Conservation (phyloP, 2,113 vertebrate species). For the Polypterus senegalus region DNA sequence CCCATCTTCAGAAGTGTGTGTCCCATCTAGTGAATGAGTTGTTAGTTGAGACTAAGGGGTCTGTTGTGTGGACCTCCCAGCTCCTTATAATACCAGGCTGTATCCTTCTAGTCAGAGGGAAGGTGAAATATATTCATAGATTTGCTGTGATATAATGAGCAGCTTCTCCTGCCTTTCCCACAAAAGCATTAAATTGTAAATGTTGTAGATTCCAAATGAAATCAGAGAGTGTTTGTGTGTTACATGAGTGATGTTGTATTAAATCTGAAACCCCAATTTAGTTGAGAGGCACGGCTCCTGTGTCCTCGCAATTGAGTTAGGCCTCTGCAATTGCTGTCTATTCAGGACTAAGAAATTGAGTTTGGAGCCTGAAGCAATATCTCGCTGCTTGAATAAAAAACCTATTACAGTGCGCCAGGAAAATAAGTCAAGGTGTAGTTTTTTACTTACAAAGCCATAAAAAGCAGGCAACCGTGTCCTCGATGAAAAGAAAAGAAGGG, state of each 20-base stretch:
- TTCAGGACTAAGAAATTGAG: constrained; percentile 60
- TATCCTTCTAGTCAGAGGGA: not conserved
- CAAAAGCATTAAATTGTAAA: constrained; percentile 35
- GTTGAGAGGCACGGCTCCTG: constrained; percentile 46
- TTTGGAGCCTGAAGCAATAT: constrained; percentile 50
- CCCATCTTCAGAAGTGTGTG: no score
- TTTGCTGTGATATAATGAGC: constrained; percentile 19
- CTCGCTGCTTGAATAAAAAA: constrained; percentile 32
- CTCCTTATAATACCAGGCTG: no score
- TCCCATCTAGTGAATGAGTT: no score
- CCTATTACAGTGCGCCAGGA: constrained; percentile 19
- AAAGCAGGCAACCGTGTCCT: constrained; percentile 25
- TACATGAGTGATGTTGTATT: constrained; percentile 46
- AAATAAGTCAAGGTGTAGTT: constrained; percentile 36
- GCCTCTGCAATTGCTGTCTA: constrained; percentile 49
- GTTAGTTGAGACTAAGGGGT: no score
- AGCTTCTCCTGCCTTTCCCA: constrained; percentile 28
- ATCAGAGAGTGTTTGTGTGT: constrained; percentile 38
- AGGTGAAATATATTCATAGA: constrained; percentile 30
- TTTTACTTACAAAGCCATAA: constrained; percentile 22
- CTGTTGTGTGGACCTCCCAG: no score
- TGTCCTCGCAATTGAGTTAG: constrained; percentile 56
- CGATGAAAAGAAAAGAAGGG: constrained; percentile 13
- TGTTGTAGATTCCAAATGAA: constrained; percentile 36
- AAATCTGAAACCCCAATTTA: constrained; percentile 53